Evolutionary conservation across 2,113 vertebrate genomes (phyloP).

Genomic region (Hyperoodon ampullatus): DNA sequence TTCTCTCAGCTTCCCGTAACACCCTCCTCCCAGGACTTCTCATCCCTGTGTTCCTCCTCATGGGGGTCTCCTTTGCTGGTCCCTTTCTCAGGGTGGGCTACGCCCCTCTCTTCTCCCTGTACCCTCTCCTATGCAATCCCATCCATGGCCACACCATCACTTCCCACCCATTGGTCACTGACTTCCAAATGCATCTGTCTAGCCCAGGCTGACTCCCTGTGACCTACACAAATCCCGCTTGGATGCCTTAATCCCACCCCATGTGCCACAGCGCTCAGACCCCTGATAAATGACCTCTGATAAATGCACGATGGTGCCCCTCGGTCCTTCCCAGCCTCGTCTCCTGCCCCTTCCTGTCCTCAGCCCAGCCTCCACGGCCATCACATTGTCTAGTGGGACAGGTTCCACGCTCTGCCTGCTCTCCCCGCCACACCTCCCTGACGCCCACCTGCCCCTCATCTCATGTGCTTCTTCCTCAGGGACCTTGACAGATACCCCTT

Average conservation of each 20-base stretch:
- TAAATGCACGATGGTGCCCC: fast-evolving
- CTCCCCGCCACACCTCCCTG: not conserved
- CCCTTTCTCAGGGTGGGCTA: not conserved
- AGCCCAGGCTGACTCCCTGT: not conserved
- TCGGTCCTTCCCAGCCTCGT: not conserved
- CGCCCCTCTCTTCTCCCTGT: not conserved
- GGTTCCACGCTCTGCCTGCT: not conserved
- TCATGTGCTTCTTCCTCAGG: not conserved
- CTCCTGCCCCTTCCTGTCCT: not conserved
- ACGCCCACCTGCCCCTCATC: fast-evolving
- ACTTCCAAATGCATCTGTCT: not conserved
- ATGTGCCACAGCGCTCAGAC: fast-evolving
- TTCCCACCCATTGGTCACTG: not conserved
- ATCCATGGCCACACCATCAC: fast-evolving
- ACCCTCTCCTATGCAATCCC: not conserved
- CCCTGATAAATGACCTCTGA: not conserved
- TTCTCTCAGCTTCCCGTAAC: fast-evolving
- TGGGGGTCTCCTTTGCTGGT: not conserved
- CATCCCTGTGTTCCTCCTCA: fast-evolving
- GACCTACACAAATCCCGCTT: fast-evolving
- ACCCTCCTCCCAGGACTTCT: not conserved
- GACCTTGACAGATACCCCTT: not conserved
- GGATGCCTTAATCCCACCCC: fast-evolving
- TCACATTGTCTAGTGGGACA: not conserved
- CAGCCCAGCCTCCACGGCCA: not conserved